These are phyloP conservation scores for Scaptomyza cyrtandrae DNA, from an alignment of 2,888 invertebrate species.

Conservation along the genomic window DNA sequence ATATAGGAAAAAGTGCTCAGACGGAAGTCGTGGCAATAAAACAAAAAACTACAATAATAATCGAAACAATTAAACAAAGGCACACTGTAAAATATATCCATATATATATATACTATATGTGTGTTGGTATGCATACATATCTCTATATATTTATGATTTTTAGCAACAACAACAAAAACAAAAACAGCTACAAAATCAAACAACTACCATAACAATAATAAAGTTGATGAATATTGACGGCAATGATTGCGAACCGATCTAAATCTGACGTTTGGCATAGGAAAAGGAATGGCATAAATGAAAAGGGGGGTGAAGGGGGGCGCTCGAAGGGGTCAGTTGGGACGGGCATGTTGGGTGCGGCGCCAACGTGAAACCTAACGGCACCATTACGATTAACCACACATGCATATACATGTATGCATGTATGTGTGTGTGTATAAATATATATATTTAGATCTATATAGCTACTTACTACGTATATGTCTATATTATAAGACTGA, in stretches of 20 bases:
- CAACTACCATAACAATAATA: constrained; percentile 40
- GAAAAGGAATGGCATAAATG: constrained; percentile 27
- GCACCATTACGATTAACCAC: constrained; percentile 58
- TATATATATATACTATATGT: constrained; percentile 12
- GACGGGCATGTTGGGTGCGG: constrained; percentile 71
- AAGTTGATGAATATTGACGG: constrained; percentile 57
- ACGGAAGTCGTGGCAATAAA: constrained; percentile 48
- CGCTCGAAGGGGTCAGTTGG: constrained; percentile 20
- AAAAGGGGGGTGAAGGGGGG: not conserved
- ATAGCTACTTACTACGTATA: constrained; percentile 17
- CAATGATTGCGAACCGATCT: constrained; percentile 58
- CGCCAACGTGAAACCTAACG: constrained; percentile 73
- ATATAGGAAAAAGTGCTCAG: constrained; percentile 14
- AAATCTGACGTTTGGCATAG: constrained; percentile 50
- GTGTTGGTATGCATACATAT: constrained; percentile 15
- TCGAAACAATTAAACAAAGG: constrained; percentile 73
- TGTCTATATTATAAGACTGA: constrained; percentile 24
- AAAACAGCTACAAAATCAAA: constrained; percentile 19
- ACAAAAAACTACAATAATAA: constrained; percentile 55
- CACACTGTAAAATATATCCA: constrained; percentile 30
- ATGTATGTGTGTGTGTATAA: constrained; percentile 6
- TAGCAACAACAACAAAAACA: constrained; percentile 21
- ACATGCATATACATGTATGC: constrained; percentile 2
- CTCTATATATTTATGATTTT: not conserved
- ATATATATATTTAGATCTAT: constrained; percentile 19